phyloP scores from a whole-genome alignment of 2,888 invertebrate genomes.

The Hipparchia sbordonii region DNA sequence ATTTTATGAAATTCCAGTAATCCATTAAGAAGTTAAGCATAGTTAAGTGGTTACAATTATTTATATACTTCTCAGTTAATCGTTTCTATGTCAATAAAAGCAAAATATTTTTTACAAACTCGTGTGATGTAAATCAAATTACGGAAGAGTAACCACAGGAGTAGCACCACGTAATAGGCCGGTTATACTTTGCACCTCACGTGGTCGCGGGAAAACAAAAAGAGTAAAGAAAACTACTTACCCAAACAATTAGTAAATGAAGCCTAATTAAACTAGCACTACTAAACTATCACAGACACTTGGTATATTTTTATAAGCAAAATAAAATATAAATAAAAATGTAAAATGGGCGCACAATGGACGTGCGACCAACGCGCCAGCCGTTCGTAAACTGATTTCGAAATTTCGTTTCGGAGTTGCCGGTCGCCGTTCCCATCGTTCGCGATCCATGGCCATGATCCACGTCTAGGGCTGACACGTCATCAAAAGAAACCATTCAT shows the following conservation, averaged over 20 bases:
- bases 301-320: slow-evolving; percentile 41
- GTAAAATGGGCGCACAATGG: slow-evolving; percentile 21
- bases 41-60: not conserved
- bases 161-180: slow-evolving; percentile 36
- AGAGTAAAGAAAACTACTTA: slow-evolving; percentile 34
- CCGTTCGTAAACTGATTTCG: slow-evolving; percentile 62
- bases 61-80: not conserved
- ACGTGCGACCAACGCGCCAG: slow-evolving; percentile 57
- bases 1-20: not conserved
- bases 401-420: slow-evolving; percentile 26
- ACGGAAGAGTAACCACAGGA: slow-evolving; percentile 29
- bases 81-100: not conserved
- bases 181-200: slow-evolving; percentile 48
- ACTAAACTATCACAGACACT: slow-evolving; percentile 56
- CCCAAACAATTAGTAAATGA: slow-evolving; percentile 44
- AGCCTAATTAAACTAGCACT: slow-evolving; percentile 56
- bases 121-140: slow-evolving; percentile 18
- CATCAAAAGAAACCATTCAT: slow-evolving; percentile 28
- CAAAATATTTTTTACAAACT: not conserved
- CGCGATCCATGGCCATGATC: slow-evolving; percentile 40
- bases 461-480: slow-evolving; percentile 48
- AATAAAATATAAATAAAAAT: slow-evolving; percentile 41
- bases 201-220: slow-evolving; percentile 40
- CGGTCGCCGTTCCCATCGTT: slow-evolving; percentile 38
- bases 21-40: not conserved